A percentile compares a stretch with the other conserved stretches of the same genome.
These are phyloP conservation scores for Pinctada fucata DNA, from an alignment of 2,888 invertebrate genomes.

Conservation along the genomic window DNA sequence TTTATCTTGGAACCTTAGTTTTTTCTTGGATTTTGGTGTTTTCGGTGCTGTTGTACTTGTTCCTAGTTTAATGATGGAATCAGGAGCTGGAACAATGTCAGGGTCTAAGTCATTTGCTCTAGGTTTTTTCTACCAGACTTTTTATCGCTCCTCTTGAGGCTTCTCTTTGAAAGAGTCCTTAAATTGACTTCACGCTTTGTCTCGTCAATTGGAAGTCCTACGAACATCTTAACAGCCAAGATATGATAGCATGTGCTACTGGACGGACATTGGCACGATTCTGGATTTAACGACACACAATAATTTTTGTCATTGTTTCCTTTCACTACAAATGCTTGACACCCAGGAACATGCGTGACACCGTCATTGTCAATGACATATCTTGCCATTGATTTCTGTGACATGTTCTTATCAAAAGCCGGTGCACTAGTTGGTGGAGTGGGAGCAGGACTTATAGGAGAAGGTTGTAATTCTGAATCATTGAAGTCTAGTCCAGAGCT, in stretches of 20 bases:
- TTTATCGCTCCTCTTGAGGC: background rate
- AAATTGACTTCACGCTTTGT: slow-evolving; percentile 2
- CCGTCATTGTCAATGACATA: background rate
- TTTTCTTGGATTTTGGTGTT: background rate
- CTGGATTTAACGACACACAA: background rate
- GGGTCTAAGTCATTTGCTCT: background rate
- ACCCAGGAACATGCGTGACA: slow-evolving; percentile 7
- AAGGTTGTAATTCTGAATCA: too few relatives aligned
- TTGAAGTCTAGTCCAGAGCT: too few relatives aligned
- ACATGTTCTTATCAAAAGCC: background rate
- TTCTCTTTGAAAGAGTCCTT: background rate
- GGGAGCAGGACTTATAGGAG: too few relatives aligned
- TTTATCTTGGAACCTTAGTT: background rate
- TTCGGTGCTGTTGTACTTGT: background rate
- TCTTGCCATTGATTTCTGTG: background rate
- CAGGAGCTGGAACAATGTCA: background rate
- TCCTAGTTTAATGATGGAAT: background rate
- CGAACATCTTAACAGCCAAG: background rate
- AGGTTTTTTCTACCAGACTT: background rate
- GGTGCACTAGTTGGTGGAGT: too few relatives aligned
- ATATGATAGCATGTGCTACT: background rate
- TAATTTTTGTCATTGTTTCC: slow-evolving; percentile 6
- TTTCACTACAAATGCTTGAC: slow-evolving; percentile 6
- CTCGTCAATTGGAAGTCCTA: background rate
- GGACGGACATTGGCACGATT: slow-evolving; percentile 3